phyloP scores from a whole-genome alignment of 2,113 vertebrate genomes.

The Illadopsis cleaveri region DNA sequence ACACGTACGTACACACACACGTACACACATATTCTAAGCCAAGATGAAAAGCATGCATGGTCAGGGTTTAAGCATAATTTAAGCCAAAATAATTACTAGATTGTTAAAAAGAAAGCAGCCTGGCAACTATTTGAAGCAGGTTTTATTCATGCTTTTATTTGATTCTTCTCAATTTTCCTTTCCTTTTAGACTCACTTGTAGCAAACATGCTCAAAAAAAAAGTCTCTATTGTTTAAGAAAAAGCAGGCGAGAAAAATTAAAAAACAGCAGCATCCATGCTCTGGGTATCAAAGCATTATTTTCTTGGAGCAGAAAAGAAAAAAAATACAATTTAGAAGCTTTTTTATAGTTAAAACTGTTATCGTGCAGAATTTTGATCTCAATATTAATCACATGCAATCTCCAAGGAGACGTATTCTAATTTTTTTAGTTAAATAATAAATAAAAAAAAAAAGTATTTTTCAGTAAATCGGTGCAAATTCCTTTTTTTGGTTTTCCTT shows the following conservation, averaged over 20 bases:
- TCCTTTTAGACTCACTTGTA: slow-evolving; percentile 33
- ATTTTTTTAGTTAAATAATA: neutral
- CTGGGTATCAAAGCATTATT: slow-evolving; percentile 68
- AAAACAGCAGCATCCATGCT: slow-evolving; percentile 72
- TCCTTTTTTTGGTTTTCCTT: neutral
- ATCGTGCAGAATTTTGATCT: slow-evolving; percentile 72
- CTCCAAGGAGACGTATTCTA: slow-evolving; percentile 65
- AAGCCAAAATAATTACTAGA: slow-evolving; percentile 66
- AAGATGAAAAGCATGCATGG: slow-evolving; percentile 70
- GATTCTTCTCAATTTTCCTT: slow-evolving; percentile 46
- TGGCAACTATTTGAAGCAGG: slow-evolving; percentile 72
- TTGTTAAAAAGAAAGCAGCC: slow-evolving; percentile 69
- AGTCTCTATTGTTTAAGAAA: slow-evolving; percentile 51
- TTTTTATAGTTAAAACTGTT: slow-evolving; percentile 54
- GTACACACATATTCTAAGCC: slow-evolving; percentile 25
- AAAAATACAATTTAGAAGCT: slow-evolving; percentile 13
- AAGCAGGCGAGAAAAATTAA: slow-evolving; percentile 65
- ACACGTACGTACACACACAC: slow-evolving; percentile 30
- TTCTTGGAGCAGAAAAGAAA: slow-evolving; percentile 40
- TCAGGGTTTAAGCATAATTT: slow-evolving; percentile 69
- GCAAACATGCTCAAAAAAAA: slow-evolving; percentile 67
- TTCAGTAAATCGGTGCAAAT: slow-evolving; percentile 61
- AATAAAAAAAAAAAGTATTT: slow-evolving; percentile 40
- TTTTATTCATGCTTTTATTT: slow-evolving; percentile 79
- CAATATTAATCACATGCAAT: slow-evolving; percentile 73